Base-by-base conservation (phyloP, 2,888 invertebrate species). In the Molanna angustata region DNA sequence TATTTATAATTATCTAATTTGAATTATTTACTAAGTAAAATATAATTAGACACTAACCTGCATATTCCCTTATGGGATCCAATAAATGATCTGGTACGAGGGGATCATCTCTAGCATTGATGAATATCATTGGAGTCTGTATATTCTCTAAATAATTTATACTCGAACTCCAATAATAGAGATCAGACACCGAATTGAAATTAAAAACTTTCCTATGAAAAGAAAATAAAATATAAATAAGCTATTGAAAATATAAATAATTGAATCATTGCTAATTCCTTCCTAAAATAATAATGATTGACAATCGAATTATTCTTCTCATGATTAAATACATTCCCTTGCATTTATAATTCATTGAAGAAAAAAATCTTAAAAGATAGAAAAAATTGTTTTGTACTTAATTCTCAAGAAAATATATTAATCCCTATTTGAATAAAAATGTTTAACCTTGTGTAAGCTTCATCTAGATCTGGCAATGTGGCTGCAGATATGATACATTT, bases 101-200 rank as follows among this genome's bases (percentile, higher is more conserved):
- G 2, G 96, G 96, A 75, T 96, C 96, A 70, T 96, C 96, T 61
- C 83, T 79, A 6, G 95, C 82, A 72, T 96, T 96, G 54, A 96
- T 82, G 67, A 94, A 92, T 62, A 96, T 82, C 85, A 94, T 90
- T 7, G 95, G 95, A 16, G 86, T 84, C 49, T 82, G 79, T 58
- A 94, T 87, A 63, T 85, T 85, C 17, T 87, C 75, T 51, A 94
- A 74, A 69, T 90, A 91, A 69, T 88, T 84, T 18, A 86, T 78
- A 46, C 86, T 90, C 56, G 94, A 94, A 69, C 89, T 88, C 87
- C 89, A 89, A 62, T 82, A 81, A 71, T 94, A 94, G 57, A 93
- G 74, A 44, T 91, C 92, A 17, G 84, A 80, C 14, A 91, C 85
- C 0, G 86, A 84, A 52, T 80, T 72, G 67, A 91, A 94, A 59